Conservation (phyloP, 2,113 vertebrate species). For the Gobius niger region DNA sequence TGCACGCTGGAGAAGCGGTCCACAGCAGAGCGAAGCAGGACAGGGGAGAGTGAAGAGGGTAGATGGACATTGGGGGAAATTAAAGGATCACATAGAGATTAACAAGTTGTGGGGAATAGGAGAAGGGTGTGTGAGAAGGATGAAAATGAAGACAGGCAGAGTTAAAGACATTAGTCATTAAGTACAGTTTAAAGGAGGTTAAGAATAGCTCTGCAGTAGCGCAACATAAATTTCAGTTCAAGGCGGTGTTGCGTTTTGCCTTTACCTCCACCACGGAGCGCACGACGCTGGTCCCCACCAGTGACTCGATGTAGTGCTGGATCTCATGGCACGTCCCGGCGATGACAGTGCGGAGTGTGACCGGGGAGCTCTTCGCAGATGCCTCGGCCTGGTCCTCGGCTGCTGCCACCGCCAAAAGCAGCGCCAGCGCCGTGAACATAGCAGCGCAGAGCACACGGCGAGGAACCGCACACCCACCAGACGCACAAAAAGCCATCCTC, state of each 20-base stretch:
- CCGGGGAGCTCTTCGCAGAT: conserved; percentile 11
- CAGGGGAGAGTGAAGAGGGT: conserved; percentile 13
- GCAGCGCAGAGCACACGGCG: conserved; percentile 30
- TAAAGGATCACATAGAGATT: conserved; percentile 58
- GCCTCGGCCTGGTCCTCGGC: conserved; percentile 21
- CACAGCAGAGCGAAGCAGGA: conserved; percentile 25
- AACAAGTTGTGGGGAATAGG: conserved; percentile 46
- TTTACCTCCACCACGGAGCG: conserved; percentile 70
- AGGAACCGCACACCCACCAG: conserved; percentile 26
- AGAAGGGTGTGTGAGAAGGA: conserved; percentile 34
- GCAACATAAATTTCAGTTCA: neutral
- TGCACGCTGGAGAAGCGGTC: conserved; percentile 66
- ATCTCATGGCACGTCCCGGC: conserved; percentile 55
- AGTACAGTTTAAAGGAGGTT: conserved; percentile 31
- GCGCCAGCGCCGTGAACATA: conserved; percentile 32
- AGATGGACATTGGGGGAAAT: conserved; percentile 47
- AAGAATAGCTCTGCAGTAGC: conserved; percentile 38
- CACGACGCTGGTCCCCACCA: conserved; percentile 67
- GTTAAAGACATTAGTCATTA: conserved; percentile 50
- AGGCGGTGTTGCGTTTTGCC: neutral
- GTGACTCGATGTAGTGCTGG: conserved; percentile 65
- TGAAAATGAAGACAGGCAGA: conserved; percentile 34
- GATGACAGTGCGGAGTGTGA: conserved; percentile 55
- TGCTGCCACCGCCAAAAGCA: conserved; percentile 37
- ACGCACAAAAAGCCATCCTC: conserved; percentile 24